These are phyloP conservation scores for Leucoraja ocellata DNA, from an alignment of 2,797 vertebrate species.

Conservation along the genomic window DNA sequence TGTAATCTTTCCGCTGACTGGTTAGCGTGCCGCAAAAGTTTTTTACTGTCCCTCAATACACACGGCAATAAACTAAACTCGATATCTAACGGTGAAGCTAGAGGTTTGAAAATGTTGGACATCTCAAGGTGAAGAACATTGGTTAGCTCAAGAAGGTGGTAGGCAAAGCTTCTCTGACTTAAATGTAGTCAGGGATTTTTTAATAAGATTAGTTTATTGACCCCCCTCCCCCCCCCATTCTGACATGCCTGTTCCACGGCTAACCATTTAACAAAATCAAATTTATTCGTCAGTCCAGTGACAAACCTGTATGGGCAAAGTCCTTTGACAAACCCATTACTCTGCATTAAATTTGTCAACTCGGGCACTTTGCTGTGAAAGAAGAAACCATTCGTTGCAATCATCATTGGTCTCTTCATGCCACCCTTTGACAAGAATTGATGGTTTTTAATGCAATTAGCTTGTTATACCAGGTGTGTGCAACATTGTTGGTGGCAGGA, in stretches of 20 bases:
- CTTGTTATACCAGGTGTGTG: not conserved
- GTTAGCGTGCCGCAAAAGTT: too few species aligned
- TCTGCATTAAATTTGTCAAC: not conserved
- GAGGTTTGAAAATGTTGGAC: too few species aligned
- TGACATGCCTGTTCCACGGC: not conserved
- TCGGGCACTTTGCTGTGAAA: not conserved
- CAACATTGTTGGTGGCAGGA: not conserved
- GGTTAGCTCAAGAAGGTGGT: not conserved
- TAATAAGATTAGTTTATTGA: not conserved
- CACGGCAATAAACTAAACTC: too few species aligned
- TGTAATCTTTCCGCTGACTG: too few species aligned
- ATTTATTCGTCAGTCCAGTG: not conserved
- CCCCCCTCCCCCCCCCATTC: not conserved
- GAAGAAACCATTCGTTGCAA: not conserved
- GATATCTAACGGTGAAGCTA: too few species aligned
- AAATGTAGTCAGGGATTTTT: not conserved
- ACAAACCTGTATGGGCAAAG: not conserved
- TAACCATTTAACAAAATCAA: not conserved
- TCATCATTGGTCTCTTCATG: not conserved
- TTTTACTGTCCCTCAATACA: too few species aligned
- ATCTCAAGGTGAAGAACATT: not conserved
- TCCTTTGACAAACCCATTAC: not conserved
- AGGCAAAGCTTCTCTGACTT: not conserved
- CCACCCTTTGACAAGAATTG: not conserved
- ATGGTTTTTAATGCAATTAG: not conserved